Evolutionary conservation across 2,888 invertebrate species (phyloP), one percentile per base, ranked within the genome.

Genomic region (Lasiommata megera): DNA sequence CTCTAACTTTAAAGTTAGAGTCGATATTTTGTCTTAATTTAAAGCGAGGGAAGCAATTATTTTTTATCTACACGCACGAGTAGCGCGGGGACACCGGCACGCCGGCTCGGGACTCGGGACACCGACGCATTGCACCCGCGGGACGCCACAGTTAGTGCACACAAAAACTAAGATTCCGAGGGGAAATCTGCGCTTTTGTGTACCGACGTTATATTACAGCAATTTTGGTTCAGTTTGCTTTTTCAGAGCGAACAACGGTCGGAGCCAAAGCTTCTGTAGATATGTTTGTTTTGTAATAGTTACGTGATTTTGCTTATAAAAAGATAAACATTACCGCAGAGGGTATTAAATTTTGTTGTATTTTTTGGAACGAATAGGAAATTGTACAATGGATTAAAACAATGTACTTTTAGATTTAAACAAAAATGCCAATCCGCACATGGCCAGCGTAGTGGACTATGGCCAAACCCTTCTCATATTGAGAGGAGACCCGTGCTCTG

Each of bases 41-140:
- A 59, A 74, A 71, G 72, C 77, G 79, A 80, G 77, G 80, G 82
- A 83, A 84, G 84, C 87, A 89, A 88, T 90, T 89, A 88, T 87
- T 84, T 88, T 88, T 87, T 88, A 88, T 85, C 84, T 87, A 78
- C 77, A 84, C 85, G 89, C 90, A 90, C 88, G 90, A 77, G 67
- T 70, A 64, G 61, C 71, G 67, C 68, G 65, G 70, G 59, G 56
- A 56, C 61, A 56, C 61, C 60, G 61, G 61, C 53, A 62, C 52
- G 56, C 55, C 60, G 58, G 47, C 58, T 58, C 62, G 66, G 66
- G 64, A 57, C 67, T 67, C 66, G 69, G 72, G 68, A 67, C 65
- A 54, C 77, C 82, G 83, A 88, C 79, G 82, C 83, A 90, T 88
- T 82, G 87, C 83, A 85, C 89, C 89, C 90, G 72, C 77, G 90